Base-by-base conservation (phyloP, 2,888 invertebrate genomes). In the Lithophane socia region DNA sequence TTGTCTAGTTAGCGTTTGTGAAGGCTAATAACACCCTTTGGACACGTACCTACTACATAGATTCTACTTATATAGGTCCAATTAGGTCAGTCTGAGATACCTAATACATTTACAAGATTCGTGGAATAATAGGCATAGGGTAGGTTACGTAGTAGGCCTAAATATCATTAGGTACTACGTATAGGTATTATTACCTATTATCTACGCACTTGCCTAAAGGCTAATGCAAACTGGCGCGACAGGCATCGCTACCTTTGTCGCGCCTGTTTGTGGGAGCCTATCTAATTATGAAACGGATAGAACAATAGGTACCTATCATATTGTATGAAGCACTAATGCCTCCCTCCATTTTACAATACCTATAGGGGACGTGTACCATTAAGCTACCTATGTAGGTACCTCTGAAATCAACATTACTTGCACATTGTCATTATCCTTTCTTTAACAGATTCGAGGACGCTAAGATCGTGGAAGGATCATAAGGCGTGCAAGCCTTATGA, bases 21-120 rank as follows among this genome's bases (percentile, higher is more conserved):
- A 65, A 58, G 21, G 21, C 21, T 66, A 66, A 79, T 71, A 37
- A 54, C n/a, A 63, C 13, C 64, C 21, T 47, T 61, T 77, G 49
- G 47, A 8, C 16, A 58, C 29, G 60, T 60, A 54, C 9, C 3
- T 10, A 4, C 3, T n/a, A 60, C 29, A 78, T 65, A 44, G 13
- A 68, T 64, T 77, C 1, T 65, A 52, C 7, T 10, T 56, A 56
- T 52, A 65, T 64, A 16, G 47, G 37, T 37, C 5, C 37, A 37
- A 37, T 37, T 0, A 37, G 37, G 37, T 37, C 37, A 37, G 37
- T 37, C 5, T 37, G 37, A 37, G 37, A 37, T 37, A 37, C 37
- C 5, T 37, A 37, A 5, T 37, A 37, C 37, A 37, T 16, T 13
- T 29, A 29, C 18, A 61, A 29, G 7, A 37, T 63, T 42, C 21